A percentile compares a stretch with the other conserved stretches of the same genome.
Evolutionary conservation across 2,113 vertebrate genomes (phyloP).

Genomic region (Chaetura pelagica): DNA sequence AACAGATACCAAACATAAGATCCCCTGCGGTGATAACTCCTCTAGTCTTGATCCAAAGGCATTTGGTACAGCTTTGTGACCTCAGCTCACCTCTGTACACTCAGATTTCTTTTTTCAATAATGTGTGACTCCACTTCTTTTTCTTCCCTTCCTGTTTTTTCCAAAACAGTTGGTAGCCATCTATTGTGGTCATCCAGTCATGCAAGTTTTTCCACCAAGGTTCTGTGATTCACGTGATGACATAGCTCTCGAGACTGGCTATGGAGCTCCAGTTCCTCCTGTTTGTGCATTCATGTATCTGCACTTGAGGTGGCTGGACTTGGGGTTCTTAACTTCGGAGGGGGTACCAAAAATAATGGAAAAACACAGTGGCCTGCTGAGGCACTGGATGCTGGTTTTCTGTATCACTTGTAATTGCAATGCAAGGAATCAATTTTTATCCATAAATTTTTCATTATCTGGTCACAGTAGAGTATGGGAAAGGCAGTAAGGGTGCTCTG

Average conservation of each 20-base stretch:
- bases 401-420: background rate
- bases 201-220: background rate
- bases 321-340: background rate
- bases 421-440: background rate
- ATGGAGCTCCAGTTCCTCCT: background rate
- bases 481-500: background rate
- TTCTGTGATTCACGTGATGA: background rate
- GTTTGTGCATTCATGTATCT: background rate
- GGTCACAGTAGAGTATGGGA: background rate
- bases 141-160: background rate
- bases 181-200: background rate
- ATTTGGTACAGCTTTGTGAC: fast-evolving
- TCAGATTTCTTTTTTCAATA: background rate
- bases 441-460: background rate
- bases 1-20: background rate
- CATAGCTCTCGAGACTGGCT: fast-evolving
- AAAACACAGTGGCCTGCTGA: background rate
- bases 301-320: too few relatives aligned
- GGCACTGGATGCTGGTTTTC: background rate
- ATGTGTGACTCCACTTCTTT: background rate
- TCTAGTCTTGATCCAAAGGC: background rate
- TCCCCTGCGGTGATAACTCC: fast-evolving
- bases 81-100: background rate
- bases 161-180: background rate
- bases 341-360: background rate